Base-by-base conservation (phyloP, 2,888 invertebrate genomes). In the Nasonia oneida region DNA sequence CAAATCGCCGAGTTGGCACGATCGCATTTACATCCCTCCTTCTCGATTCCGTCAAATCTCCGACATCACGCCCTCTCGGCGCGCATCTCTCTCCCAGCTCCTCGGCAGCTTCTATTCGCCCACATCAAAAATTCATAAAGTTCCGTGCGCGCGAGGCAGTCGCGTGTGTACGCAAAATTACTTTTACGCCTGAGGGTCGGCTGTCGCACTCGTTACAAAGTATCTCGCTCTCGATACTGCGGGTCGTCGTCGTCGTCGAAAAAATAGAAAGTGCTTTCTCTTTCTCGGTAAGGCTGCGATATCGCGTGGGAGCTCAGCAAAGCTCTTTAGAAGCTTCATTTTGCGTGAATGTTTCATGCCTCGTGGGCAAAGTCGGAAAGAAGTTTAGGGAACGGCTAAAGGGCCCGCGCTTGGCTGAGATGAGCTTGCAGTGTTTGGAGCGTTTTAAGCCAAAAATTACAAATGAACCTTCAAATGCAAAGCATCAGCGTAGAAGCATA, bases 41-140 rank as follows among this genome's bases (percentile, higher is more conserved):
- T 84, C 67, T 84, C 67, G 57, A 80, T 84, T 57, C 75, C 70
- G 70, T 80, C 75, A 73, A 61, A 73, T 73, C 47, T 75, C 50
- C 33, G 6, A 23, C 67, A 12, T 14, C 33, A 29, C 74, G 12
- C 6, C n/a, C 29, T 18, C 15, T 12, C 47, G 1, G 33, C 10
- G 15, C 39, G 18, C 53, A 18, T 39, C 10, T 18, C 6, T 37
- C 75, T 15, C 33, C 23, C n/a, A 29, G 14, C n/a, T 10, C 53
- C 14, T 14, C 6, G 6, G 18, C 4, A 8, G 15, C 39, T 14
- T 33, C 71, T 47, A 18, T 64, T 79, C 73, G 47, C n/a, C 39
- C 37, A 5, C 74, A 85, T 85, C 78, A 82, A 85, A 85, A 85
- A 85, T 85, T 85, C 85, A 85, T 85, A 85, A 81, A 85, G 67